Evolutionary conservation across 2,113 vertebrate species (phyloP).

Genomic region (Cinclus cinclus): DNA sequence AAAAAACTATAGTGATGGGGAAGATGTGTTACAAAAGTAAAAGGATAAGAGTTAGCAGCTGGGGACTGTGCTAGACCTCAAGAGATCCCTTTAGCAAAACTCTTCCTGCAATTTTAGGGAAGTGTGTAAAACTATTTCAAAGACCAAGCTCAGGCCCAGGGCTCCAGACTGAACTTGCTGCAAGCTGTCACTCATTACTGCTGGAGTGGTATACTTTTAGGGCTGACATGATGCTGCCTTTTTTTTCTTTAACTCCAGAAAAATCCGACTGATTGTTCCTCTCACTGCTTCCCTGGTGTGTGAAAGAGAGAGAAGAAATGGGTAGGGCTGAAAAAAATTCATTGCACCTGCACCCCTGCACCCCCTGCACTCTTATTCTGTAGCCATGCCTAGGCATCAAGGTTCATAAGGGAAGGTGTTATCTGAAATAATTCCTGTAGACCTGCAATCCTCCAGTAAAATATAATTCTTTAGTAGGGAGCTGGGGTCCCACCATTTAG

Average conservation of each 20-base stretch:
- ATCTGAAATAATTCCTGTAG: neutral
- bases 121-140: neutral
- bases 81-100: neutral
- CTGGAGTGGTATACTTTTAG: neutral
- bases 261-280: neutral
- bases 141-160: neutral
- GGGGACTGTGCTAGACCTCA: neutral
- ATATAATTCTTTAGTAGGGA: neutral
- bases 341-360: neutral
- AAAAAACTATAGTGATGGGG: fast-evolving
- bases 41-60: neutral
- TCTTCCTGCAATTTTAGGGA: neutral
- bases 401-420: neutral
- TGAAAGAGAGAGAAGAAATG: neutral
- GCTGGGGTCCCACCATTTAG: neutral
- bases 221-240: neutral
- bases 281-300: neutral
- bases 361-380: neutral
- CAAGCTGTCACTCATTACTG: neutral
- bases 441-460: neutral
- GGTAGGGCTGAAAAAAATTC: neutral
- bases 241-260: neutral
- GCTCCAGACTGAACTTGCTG: neutral
- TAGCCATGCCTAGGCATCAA: neutral
- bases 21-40: neutral